Base-by-base conservation (phyloP, 2,113 vertebrate genomes). In the Naja naja region DNA sequence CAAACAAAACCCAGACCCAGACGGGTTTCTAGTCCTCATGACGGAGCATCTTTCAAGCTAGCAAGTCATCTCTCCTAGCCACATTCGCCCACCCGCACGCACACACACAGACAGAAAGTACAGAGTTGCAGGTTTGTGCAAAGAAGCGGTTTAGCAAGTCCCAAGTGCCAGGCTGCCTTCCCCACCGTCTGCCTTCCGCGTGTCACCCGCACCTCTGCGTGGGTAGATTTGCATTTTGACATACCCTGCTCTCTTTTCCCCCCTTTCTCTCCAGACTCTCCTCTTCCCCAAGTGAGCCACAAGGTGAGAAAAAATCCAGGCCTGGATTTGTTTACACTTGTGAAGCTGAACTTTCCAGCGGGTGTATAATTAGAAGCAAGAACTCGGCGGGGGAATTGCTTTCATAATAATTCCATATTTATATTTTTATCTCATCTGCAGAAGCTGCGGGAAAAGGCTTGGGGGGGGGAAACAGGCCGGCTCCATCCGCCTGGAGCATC, bases 311-410 rank as follows among this genome's bases (percentile, higher is more conserved):
- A 54, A 69, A 45, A 27, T 1, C 16, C 23, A 27, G 25, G 20
- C 54, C 20, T 55, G 87, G 90, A 91, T 93, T 85, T 91, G 54
- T 91, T 89, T 93, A 89, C 93, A 58, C 90, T 85, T 91, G 54
- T 60, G 85, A 58, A 53, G 53, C n/a, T 86, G 69, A 90, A 93
- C 64, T 60, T 89, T 91, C 93, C 93, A 91, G 87, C 69, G 14
- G 69, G 69, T 85, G 25, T 91, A 93, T 93, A 91, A 93, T 93
- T 93, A 94, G 91, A 88, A 90, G 16, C 39, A n/a, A 43, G 74
- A 27, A 49, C 64, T 23, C 3, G 3, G 18, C 12, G 30, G 89
- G 27, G 53, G 87, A 45, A 34, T 18, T n/a, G 27, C 43, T 85
- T 85, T 90, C 89, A 90, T 90, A 92, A 92, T 85, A 90, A 89